Evolutionary conservation across 2,888 invertebrate species (phyloP).

Genomic region (Periphyllus acericola): DNA sequence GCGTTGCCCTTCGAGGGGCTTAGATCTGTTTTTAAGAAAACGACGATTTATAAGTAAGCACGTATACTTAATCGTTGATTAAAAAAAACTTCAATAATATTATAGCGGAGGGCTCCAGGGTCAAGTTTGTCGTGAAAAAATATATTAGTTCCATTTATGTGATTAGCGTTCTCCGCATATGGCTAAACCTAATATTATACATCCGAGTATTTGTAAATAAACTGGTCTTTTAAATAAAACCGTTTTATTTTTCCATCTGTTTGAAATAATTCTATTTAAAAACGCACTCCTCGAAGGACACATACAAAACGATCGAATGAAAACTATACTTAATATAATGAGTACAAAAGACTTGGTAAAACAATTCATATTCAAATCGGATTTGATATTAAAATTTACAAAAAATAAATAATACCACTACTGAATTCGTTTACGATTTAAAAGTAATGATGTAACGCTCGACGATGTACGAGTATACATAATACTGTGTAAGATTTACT

Average conservation of each 20-base stretch:
- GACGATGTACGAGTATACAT: too few species aligned
- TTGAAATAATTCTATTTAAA: not conserved
- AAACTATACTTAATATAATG: not conserved
- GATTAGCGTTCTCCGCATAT: not conserved
- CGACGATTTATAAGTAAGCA: too few species aligned
- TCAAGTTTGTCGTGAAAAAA: conserved; percentile 8
- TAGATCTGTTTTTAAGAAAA: not conserved
- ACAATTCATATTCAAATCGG: not conserved
- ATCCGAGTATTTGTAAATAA: not conserved
- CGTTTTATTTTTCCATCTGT: not conserved
- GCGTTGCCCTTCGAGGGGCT: not conserved
- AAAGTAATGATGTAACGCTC: not conserved
- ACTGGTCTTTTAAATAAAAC: conserved; percentile 3
- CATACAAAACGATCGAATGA: not conserved
- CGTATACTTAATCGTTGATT: not conserved
- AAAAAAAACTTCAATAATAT: not conserved
- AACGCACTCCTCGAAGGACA: not conserved
- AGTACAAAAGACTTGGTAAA: not conserved
- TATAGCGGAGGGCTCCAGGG: not conserved
- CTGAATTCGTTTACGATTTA: not conserved
- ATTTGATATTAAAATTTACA: not conserved
- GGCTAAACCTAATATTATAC: not conserved
- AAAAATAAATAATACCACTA: not conserved
- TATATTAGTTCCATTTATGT: not conserved
- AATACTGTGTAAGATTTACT: too few species aligned